These are phyloP conservation scores for Macroramphosus scolopax DNA, from an alignment of 2,797 vertebrate species.

Conservation along the genomic window DNA sequence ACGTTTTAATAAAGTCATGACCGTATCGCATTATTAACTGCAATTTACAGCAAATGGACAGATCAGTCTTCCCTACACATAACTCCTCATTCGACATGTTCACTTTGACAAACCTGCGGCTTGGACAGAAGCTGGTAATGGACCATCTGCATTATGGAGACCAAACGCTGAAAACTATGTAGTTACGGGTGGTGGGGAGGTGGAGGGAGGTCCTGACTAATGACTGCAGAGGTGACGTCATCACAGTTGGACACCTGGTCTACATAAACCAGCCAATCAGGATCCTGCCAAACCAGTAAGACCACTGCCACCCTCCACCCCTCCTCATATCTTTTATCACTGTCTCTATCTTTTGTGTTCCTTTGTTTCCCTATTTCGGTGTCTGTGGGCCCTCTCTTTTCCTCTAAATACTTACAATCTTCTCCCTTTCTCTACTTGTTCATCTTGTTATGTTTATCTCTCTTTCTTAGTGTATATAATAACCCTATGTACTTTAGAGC, in stretches of 20 bases:
- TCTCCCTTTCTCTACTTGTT: conserved; percentile 3
- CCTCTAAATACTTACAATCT: neutral
- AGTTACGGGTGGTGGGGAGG: neutral
- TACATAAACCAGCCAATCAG: conserved; percentile 22
- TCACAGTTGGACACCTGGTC: conserved; percentile 10
- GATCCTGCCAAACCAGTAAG: conserved; percentile 37
- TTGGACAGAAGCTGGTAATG: conserved; percentile 11
- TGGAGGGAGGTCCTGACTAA: conserved; percentile 1
- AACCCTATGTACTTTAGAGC: conserved; percentile 30
- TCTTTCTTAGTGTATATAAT: conserved; percentile 12
- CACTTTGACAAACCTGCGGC: conserved; percentile 17
- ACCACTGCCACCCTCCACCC: conserved; percentile 24
- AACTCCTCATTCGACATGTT: neutral
- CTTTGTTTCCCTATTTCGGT: conserved; percentile 2
- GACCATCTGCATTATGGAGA: conserved; percentile 7
- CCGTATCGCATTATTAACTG: too few species aligned
- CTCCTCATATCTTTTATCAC: conserved; percentile 3
- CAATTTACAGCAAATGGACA: too few species aligned
- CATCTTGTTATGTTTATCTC: conserved; percentile 5
- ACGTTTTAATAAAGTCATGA: too few species aligned
- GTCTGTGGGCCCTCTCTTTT: neutral
- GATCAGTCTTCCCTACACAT: neutral
- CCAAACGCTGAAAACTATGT: neutral
- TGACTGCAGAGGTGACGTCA: conserved; percentile 3
- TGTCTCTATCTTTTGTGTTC: neutral